Conservation (phyloP, 1,140 invertebrate genomes). For the Ditylenchus dipsaci region DNA sequence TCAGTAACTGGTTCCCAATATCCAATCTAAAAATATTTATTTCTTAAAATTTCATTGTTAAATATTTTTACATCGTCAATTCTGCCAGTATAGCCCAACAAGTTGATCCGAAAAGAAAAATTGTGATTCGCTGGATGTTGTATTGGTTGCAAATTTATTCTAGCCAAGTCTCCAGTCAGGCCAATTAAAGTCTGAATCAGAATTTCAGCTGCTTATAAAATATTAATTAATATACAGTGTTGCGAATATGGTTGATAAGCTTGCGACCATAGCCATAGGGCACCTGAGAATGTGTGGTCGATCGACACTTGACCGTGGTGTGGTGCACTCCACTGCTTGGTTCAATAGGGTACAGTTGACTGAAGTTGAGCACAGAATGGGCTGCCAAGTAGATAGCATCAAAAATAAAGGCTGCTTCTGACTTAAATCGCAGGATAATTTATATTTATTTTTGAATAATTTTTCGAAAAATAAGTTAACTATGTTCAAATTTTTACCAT, state of each 20-base stretch:
- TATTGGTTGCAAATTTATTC: slow-evolving; percentile 18
- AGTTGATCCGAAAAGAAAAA: slow-evolving; percentile 55
- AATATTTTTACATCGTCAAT: slow-evolving; percentile 46
- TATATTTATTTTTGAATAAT: no score
- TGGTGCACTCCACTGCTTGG: slow-evolving; percentile 1
- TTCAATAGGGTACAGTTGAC: slow-evolving; percentile 18
- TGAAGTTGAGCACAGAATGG: slow-evolving; percentile 33
- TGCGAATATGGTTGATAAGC: slow-evolving; percentile 38
- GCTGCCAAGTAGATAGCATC: slow-evolving; percentile 51
- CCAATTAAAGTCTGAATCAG: slow-evolving; percentile 39
- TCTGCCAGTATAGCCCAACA: slow-evolving; percentile 51
- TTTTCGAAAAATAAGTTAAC: no score
- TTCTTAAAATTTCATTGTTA: not conserved
- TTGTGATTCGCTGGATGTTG: slow-evolving; percentile 22
- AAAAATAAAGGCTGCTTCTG: slow-evolving; percentile 48
- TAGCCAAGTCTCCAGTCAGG: slow-evolving; percentile 45
- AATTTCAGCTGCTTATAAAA: not conserved
- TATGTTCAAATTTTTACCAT: slow-evolving; percentile 26
- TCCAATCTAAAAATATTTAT: slow-evolving; percentile 42
- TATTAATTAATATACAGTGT: slow-evolving; percentile 28
- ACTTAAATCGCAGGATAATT: slow-evolving; percentile 24
- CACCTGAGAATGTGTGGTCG: slow-evolving; percentile 28
- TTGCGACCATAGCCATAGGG: slow-evolving; percentile 49
- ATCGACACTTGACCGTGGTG: slow-evolving; percentile 27
- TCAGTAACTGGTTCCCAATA: slow-evolving; percentile 53